A percentile compares a stretch with the other conserved stretches of the same genome.
Conservation (phyloP, 1,140 invertebrate species). For the Leguminivora glycinivorella region DNA sequence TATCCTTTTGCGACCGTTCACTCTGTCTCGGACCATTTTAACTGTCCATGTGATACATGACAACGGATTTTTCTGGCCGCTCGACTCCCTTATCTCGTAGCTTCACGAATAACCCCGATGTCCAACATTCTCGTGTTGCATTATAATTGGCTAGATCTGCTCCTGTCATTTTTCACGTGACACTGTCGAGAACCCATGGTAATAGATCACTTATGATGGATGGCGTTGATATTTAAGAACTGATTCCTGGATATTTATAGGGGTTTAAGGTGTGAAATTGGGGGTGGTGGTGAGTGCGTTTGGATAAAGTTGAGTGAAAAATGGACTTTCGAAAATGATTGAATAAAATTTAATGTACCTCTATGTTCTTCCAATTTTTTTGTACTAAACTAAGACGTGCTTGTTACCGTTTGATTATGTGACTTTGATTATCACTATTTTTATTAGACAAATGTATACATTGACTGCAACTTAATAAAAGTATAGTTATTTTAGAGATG, state of each 20-base stretch:
- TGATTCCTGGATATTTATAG: neutral
- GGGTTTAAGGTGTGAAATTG: neutral
- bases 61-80: neutral
- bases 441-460: no score
- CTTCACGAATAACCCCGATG: neutral
- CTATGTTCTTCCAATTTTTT: no score
- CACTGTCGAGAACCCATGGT: constrained; percentile 19
- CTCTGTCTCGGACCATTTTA: no score
- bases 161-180: constrained; percentile 28
- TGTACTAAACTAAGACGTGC: no score
- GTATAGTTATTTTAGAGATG: no score
- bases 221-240: constrained; percentile 12
- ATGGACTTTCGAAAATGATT: no score
- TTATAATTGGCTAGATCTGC: constrained; percentile 27
- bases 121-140: constrained; percentile 20
- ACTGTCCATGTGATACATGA: no score
- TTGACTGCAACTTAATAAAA: no score
- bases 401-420: no score
- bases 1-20: no score
- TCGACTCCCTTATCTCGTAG: neutral
- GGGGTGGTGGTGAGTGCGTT: neutral
- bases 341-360: no score
- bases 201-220: constrained; percentile 17
- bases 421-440: no score
- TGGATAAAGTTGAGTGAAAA: neutral